Evolutionary conservation across 2,113 vertebrate species (phyloP).

Genomic region (Cryptomyrus ogoouensis): DNA sequence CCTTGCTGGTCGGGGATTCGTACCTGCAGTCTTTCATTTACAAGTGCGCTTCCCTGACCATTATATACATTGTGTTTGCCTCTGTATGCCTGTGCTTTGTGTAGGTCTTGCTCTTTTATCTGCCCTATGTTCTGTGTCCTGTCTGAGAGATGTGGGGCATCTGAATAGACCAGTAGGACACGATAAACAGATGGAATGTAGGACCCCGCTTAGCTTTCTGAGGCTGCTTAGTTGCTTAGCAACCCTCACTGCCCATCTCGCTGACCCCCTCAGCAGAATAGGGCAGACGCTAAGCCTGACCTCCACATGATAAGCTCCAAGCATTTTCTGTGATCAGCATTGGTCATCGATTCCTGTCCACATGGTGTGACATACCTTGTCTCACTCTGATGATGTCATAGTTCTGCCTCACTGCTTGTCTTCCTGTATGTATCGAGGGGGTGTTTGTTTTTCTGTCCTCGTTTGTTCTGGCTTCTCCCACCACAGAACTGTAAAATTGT

Average conservation of each 20-base stretch:
- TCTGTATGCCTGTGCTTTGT: neutral
- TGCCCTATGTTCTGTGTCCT: neutral
- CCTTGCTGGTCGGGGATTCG: too few species aligned
- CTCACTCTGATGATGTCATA: neutral
- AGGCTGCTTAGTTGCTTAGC: neutral
- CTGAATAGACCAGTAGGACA: neutral
- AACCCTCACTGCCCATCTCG: neutral
- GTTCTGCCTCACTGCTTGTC: neutral
- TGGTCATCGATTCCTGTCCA: neutral
- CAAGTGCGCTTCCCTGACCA: too few species aligned
- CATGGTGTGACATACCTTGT: neutral
- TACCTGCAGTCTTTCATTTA: too few species aligned
- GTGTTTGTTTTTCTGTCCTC: neutral
- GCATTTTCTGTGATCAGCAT: neutral
- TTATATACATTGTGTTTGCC: neutral
- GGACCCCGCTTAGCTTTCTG: neutral
- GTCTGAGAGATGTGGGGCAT: neutral
- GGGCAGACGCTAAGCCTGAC: neutral
- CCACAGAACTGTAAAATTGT: neutral
- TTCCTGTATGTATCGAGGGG: neutral
- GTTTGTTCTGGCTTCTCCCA: neutral
- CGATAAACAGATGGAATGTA: neutral
- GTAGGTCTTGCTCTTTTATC: neutral
- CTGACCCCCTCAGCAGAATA: neutral
- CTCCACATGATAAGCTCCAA: neutral